These are phyloP conservation scores for Fabriciana adippe DNA, from an alignment of 2,888 invertebrate species.

Conservation along the genomic window DNA sequence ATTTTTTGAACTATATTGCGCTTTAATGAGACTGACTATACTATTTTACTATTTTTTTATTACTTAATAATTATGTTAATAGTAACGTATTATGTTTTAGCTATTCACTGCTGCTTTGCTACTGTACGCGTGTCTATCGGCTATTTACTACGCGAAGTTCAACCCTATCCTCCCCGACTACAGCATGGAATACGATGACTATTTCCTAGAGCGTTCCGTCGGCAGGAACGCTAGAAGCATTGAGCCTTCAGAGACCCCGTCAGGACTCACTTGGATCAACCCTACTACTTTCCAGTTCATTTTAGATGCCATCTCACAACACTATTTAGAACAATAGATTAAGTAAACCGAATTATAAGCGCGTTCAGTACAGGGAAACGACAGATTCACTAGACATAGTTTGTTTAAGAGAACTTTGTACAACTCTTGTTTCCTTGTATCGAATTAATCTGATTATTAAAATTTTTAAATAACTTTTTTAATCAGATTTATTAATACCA, in stretches of 20 bases:
- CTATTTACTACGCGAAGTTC: slow-evolving; percentile 93
- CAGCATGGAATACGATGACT: slow-evolving; percentile 87
- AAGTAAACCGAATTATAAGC: slow-evolving; percentile 15
- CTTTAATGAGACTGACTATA: not conserved
- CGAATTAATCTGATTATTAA: slow-evolving; percentile 51
- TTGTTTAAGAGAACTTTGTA: slow-evolving; percentile 23
- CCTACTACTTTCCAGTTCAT: slow-evolving; percentile 86
- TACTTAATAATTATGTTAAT: not conserved
- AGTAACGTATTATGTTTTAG: slow-evolving; percentile 72
- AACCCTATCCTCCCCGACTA: slow-evolving; percentile 91
- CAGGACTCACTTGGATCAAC: slow-evolving; percentile 81
- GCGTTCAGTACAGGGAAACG: slow-evolving; percentile 51
- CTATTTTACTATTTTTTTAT: not conserved
- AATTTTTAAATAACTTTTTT: slow-evolving; percentile 44
- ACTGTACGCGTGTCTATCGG: slow-evolving; percentile 92
- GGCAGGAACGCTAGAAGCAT: slow-evolving; percentile 73
- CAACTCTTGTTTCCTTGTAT: slow-evolving; percentile 61
- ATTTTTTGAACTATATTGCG: not conserved
- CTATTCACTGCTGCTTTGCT: slow-evolving; percentile 90
- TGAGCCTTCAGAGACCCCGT: slow-evolving; percentile 63
- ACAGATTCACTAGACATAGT: slow-evolving; percentile 36
- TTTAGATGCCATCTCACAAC: slow-evolving; percentile 79
- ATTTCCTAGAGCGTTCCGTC: slow-evolving; percentile 86
- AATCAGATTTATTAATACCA: slow-evolving; percentile 5
- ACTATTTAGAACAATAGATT: slow-evolving; percentile 60